Conservation (phyloP, 2,888 invertebrate genomes). For the Salticus scenicus region DNA sequence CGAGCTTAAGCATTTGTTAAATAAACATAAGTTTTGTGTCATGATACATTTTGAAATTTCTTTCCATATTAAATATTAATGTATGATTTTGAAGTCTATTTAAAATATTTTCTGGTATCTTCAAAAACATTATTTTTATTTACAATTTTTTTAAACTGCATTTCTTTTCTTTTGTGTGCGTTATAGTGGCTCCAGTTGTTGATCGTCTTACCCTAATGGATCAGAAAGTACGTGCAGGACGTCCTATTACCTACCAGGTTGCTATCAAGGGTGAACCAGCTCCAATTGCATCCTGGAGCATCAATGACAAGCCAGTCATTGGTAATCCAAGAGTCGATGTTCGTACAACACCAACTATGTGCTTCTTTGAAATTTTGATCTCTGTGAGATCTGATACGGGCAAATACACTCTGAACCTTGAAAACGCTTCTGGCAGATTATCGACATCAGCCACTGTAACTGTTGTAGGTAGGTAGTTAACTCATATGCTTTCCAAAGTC, state of each 20-base stretch:
- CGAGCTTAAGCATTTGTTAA: too few species aligned
- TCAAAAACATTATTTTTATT: too few species aligned
- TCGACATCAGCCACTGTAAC: conserved; percentile 90
- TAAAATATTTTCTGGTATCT: too few species aligned
- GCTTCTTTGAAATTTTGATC: conserved; percentile 67
- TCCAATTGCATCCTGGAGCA: conserved; percentile 92
- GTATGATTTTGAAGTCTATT: too few species aligned
- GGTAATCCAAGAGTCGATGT: conserved; percentile 82
- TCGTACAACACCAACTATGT: conserved; percentile 80
- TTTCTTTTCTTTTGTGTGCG: too few species aligned
- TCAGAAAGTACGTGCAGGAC: conserved; percentile 93
- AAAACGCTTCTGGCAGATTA: conserved; percentile 90
- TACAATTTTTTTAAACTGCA: too few species aligned
- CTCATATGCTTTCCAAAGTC: background rate
- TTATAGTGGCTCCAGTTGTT: conserved; percentile 87
- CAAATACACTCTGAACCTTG: conserved; percentile 88
- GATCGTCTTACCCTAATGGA: conserved; percentile 91
- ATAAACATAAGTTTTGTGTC: too few species aligned
- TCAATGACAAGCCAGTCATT: conserved; percentile 87
- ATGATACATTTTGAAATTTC: too few species aligned
- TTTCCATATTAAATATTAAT: too few species aligned
- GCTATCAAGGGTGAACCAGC: conserved; percentile 96
- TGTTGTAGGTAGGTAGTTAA: conserved; percentile 81
- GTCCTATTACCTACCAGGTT: conserved; percentile 93
- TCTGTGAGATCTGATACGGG: conserved; percentile 87